A percentile compares a stretch with the other conserved stretches of the same genome.
phyloP scores from a whole-genome alignment of 2,797 vertebrate species.

The Cuculus canorus region DNA sequence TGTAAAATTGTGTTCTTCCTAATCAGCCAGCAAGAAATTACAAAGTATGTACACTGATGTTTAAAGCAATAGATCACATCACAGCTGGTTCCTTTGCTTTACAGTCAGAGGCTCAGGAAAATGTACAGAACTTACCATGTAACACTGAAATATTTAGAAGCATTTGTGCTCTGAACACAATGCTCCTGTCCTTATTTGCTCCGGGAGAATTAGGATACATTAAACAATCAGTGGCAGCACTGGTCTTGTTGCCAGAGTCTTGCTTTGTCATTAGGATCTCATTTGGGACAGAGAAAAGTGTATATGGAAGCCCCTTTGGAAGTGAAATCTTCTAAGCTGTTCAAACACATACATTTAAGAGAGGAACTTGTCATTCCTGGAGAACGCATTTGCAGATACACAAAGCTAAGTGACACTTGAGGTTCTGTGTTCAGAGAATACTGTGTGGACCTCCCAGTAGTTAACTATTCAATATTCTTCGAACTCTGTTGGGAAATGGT shows the following conservation, averaged over 20 bases:
- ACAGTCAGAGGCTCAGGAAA: not conserved
- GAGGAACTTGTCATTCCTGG: not conserved
- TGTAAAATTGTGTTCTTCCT: not conserved
- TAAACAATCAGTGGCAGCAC: not conserved
- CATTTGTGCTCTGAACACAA: not conserved
- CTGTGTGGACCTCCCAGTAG: not conserved
- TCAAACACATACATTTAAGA: not conserved
- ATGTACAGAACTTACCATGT: not conserved
- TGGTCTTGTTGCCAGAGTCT: not conserved
- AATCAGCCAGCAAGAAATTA: not conserved
- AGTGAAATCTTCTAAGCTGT: not conserved
- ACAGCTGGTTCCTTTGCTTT: not conserved
- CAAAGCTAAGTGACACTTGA: not conserved
- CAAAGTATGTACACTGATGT: not conserved
- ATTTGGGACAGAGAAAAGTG: not conserved
- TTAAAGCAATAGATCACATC: not conserved
- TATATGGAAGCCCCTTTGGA: not conserved
- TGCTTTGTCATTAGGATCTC: not conserved
- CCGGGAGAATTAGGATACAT: not conserved
- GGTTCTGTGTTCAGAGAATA: not conserved
- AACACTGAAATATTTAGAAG: conserved; percentile 26
- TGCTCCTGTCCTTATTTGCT: not conserved
- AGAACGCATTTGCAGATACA: not conserved
- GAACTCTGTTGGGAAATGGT: not conserved
- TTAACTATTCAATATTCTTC: not conserved